Percentiles rank a stretch among this genome's conserved stretches.
These are phyloP conservation scores for Cryptotis parvus DNA, from an alignment of 2,113 vertebrate genomes.

Conservation along the genomic window DNA sequence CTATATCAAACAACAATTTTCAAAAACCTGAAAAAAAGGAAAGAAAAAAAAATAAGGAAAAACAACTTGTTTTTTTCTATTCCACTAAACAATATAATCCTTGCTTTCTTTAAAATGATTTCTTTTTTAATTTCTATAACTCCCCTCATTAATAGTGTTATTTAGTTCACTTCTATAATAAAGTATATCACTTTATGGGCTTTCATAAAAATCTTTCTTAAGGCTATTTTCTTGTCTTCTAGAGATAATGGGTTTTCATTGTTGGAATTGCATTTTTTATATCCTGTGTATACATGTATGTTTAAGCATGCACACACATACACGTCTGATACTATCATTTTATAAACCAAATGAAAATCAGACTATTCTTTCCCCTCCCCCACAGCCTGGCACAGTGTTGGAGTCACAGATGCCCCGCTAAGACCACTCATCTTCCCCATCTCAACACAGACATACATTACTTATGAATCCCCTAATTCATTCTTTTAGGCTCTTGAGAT, in stretches of 20 bases:
- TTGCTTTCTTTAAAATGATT: conserved; percentile 47
- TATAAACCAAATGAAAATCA: conserved; percentile 12
- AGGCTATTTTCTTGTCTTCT: conserved; percentile 11
- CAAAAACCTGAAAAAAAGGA: background rate
- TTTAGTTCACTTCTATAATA: conserved; percentile 1
- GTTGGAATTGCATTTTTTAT: background rate
- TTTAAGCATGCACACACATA: background rate
- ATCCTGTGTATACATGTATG: background rate
- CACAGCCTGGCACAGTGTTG: background rate
- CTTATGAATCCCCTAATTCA: background rate
- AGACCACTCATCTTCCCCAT: background rate
- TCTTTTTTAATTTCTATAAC: background rate
- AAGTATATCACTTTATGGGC: background rate
- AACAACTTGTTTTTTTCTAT: background rate
- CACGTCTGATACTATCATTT: background rate
- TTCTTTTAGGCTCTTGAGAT: background rate
- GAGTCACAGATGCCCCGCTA: background rate
- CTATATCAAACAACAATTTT: conserved; percentile 7
- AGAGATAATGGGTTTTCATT: background rate
- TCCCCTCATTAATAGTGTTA: conserved; percentile 20
- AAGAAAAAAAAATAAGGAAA: background rate
- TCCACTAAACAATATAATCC: conserved; percentile 20
- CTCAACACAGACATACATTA: background rate
- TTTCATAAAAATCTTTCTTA: too few species aligned
- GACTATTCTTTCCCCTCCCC: background rate